Base-by-base conservation (phyloP, 2,888 invertebrate species). In the Corythucha ciliata region DNA sequence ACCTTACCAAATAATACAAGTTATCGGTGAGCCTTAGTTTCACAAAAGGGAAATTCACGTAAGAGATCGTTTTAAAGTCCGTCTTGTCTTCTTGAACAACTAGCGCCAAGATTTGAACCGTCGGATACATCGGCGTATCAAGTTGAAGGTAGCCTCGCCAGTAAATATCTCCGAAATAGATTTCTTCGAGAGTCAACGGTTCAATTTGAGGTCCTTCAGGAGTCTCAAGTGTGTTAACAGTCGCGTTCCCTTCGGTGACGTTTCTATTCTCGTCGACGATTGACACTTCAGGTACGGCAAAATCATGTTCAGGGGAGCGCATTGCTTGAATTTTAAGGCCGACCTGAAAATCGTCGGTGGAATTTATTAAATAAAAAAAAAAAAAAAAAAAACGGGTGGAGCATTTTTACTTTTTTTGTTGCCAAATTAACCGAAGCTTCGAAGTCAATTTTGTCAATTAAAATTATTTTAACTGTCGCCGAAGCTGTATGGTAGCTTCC, bases 401-500 rank as follows among this genome's bases (percentile, higher is more conserved):
- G 14, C 10, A 14, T 12, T 7, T 36, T 36, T 36, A 78, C 74
- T 72, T 81, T 82, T 62, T 79, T 78, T 57, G 77, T 75, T 1
- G 83, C 81, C 32, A 87, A 66, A 60, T 79, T 75, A 2, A 81
- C 68, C 8, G 83, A 80, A 53, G 82, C 63, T 64, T 86, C 83
- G 4, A 81, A 76, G 59, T 84, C 80, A 46, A 87, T 70, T 21
- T 55, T 53, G 18, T 77, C 76, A 26, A 76, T 71, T 53, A 78
- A 75, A 1, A 83, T 71, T 57, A 83, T 74, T 65, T 85, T 86
- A 0, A 79, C 72, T 1, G 84, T 79, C 7, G 83, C 70, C 0
- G 86, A 86, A 61, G 82, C 85, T 63, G 85, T 80, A 63, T 84
- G 79, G 58, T 85, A 81, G 4, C 81, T 80, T 61, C 79, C 76